phyloP scores from a whole-genome alignment of 2,888 invertebrate species.

The Atrina japonica region DNA sequence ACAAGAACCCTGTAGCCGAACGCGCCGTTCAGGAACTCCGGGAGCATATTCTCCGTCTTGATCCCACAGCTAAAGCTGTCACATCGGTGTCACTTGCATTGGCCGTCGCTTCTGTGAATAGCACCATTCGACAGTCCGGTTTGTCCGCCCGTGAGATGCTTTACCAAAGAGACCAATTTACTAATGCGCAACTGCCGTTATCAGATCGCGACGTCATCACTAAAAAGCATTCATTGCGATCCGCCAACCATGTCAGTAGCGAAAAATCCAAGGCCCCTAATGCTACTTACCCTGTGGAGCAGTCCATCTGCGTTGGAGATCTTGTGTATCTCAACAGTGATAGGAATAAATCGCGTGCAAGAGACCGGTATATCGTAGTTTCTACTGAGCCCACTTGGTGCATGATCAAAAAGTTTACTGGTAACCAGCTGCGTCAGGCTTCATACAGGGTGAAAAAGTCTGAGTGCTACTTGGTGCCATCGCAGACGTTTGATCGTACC shows the following conservation, averaged over 20 bases:
- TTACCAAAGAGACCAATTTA: slow-evolving; percentile 16
- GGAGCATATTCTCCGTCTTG: background rate
- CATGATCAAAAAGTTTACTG: background rate
- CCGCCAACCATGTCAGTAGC: background rate
- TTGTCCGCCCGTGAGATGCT: slow-evolving; percentile 16
- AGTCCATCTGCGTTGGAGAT: no score
- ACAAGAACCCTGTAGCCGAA: slow-evolving; percentile 14
- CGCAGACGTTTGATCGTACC: background rate
- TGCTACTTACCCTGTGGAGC: no score
- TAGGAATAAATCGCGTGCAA: slow-evolving; percentile 35
- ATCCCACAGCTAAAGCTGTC: background rate
- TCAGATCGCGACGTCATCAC: slow-evolving; percentile 11
- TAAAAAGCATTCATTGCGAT: background rate
- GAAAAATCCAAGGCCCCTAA: no score
- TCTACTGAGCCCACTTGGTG: slow-evolving; percentile 30
- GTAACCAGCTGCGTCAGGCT: slow-evolving; percentile 5
- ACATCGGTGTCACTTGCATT: background rate
- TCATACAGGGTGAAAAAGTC: slow-evolving; percentile 11
- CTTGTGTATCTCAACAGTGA: slow-evolving; percentile 47
- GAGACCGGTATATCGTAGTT: slow-evolving; percentile 48
- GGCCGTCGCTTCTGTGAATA: background rate
- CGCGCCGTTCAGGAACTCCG: slow-evolving; percentile 1
- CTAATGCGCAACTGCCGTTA: slow-evolving; percentile 9
- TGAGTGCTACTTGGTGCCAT: slow-evolving; percentile 6
- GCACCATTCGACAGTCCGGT: background rate